These are phyloP conservation scores for Atrina japonica DNA, from an alignment of 2,888 invertebrate genomes.

Conservation along the genomic window DNA sequence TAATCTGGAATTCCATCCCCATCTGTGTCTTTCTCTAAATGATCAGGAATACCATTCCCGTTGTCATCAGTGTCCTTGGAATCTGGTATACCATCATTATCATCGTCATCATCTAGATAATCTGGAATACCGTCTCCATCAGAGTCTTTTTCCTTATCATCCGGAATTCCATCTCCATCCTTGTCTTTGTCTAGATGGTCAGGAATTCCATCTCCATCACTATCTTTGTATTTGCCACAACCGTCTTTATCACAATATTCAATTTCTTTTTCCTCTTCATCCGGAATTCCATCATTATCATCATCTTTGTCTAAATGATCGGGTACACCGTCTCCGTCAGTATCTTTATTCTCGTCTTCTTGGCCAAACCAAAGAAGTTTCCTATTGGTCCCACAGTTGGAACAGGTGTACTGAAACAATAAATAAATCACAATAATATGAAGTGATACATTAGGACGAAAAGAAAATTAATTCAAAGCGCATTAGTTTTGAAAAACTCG, in stretches of 20 bases:
- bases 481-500: too few relatives aligned
- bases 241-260: slow-evolving; percentile 62
- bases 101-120: slow-evolving; percentile 50
- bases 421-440: too few relatives aligned
- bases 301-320: slow-evolving; percentile 66
- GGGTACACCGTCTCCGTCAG: slow-evolving; percentile 68
- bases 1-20: slow-evolving; percentile 72
- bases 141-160: slow-evolving; percentile 51
- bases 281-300: slow-evolving; percentile 76
- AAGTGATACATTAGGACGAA: too few relatives aligned
- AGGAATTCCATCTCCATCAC: slow-evolving; percentile 75
- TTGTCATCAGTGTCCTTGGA: slow-evolving; percentile 56
- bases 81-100: slow-evolving; percentile 64
- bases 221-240: slow-evolving; percentile 51
- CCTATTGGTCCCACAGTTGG: slow-evolving; percentile 64
- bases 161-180: slow-evolving; percentile 62
- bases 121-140: slow-evolving; percentile 68
- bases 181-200: slow-evolving; percentile 61
- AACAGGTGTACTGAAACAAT: slow-evolving; percentile 62
- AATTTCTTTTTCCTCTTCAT: slow-evolving; percentile 54
- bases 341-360: slow-evolving; percentile 63
- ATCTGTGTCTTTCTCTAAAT: slow-evolving; percentile 63
- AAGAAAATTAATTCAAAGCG: too few relatives aligned
- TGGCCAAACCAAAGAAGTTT: slow-evolving; percentile 39
- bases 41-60: slow-evolving; percentile 72